A percentile compares a stretch with the other conserved stretches of the same genome.
These are phyloP conservation scores for Nycticorax nycticorax DNA, from an alignment of 2,113 vertebrate genomes.

Conservation along the genomic window DNA sequence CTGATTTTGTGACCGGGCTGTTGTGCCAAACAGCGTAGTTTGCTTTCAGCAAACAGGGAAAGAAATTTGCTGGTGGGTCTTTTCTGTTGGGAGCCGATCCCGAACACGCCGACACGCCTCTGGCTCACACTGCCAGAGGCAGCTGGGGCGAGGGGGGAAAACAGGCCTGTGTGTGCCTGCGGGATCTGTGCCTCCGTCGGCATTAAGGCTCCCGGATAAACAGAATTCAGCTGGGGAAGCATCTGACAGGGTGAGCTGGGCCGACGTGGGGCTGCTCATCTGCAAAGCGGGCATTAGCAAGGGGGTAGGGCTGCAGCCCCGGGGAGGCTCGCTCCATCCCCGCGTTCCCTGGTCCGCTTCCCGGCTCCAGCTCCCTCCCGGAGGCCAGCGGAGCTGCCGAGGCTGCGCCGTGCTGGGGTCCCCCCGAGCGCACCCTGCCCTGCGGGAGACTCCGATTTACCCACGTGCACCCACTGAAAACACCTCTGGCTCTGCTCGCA, in stretches of 20 bases:
- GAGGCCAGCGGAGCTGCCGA: neutral
- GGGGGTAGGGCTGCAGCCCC: neutral
- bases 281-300: neutral
- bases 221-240: neutral
- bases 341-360: accelerated
- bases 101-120: neutral
- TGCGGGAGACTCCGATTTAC: accelerated
- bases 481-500: accelerated
- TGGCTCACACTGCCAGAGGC: neutral
- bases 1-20: neutral
- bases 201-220: neutral
- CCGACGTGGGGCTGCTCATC: accelerated
- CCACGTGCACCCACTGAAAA: neutral
- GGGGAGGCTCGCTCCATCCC: neutral
- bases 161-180: neutral
- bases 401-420: neutral
- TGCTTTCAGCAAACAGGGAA: neutral
- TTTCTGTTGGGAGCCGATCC: neutral
- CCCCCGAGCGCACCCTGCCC: neutral
- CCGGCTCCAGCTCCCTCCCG: neutral
- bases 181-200: accelerated
- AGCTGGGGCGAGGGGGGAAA: neutral
- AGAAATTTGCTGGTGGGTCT: neutral
- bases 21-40: neutral
- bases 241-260: neutral